Evolutionary conservation across 1,140 invertebrate genomes (phyloP).

Genomic region (Trinorchestia longiramus): DNA sequence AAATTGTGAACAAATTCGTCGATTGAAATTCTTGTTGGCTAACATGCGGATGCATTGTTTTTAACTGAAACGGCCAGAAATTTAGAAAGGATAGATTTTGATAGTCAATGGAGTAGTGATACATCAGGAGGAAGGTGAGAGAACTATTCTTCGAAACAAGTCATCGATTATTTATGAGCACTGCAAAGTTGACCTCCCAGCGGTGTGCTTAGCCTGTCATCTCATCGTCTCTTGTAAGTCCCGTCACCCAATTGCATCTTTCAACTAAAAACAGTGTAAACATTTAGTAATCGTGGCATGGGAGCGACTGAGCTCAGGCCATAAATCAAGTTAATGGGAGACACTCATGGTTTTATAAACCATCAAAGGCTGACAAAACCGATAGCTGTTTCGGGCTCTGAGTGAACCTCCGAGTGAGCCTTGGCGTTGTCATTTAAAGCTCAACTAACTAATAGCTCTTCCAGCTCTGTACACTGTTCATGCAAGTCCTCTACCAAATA

Average conservation of each 20-base stretch:
- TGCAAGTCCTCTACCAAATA: neutral
- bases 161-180: neutral
- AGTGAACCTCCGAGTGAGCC: neutral
- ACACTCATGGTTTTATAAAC: neutral
- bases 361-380: neutral
- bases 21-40: no score
- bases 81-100: neutral
- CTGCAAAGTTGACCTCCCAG: neutral
- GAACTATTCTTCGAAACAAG: neutral
- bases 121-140: neutral
- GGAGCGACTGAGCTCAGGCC: neutral
- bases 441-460: neutral
- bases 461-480: neutral
- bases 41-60: no score
- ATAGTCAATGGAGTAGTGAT: neutral
- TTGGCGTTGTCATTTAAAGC: no score
- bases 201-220: neutral
- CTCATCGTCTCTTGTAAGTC: neutral
- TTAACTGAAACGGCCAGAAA: no score
- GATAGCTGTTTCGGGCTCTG: neutral
- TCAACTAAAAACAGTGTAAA: neutral
- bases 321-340: slow-evolving; percentile 2
- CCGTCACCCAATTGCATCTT: neutral
- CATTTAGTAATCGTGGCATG: neutral
- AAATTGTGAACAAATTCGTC: no score